Evolutionary conservation across 2,888 invertebrate genomes (phyloP).

Genomic region (Caenorhabditis angaria): DNA sequence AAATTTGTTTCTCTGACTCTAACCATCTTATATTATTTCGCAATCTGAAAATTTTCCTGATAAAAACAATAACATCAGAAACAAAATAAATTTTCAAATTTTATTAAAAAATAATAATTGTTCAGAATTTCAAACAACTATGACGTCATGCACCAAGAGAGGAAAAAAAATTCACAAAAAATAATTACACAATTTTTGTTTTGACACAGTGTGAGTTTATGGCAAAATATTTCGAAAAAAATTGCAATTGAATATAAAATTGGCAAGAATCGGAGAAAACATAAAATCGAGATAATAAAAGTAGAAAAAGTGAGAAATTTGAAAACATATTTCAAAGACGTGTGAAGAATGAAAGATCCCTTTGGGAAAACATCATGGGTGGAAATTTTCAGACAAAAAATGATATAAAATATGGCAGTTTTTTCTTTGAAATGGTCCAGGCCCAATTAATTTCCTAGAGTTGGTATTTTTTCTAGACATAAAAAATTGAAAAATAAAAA

Average conservation of each 20-base stretch:
- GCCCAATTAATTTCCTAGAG: slow-evolving; percentile 23
- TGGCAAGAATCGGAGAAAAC: slow-evolving; percentile 27
- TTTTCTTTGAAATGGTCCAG: slow-evolving; percentile 17
- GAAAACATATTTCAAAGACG: slow-evolving; percentile 9
- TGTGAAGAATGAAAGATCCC: slow-evolving; percentile 22
- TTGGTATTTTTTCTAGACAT: slow-evolving; percentile 5
- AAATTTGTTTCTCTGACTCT: too few species aligned
- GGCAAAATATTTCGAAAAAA: background rate
- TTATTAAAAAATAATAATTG: background rate
- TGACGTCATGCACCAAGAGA: background rate
- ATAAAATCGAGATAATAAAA: slow-evolving; percentile 26
- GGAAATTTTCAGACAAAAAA: background rate
- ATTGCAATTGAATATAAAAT: slow-evolving; percentile 12
- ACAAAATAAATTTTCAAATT: background rate
- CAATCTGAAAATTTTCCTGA: too few species aligned
- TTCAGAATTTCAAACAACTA: slow-evolving; percentile 2
- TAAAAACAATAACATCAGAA: background rate
- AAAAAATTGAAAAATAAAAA: slow-evolving; percentile 4
- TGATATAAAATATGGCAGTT: background rate
- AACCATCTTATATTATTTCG: too few species aligned
- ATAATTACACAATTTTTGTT: background rate
- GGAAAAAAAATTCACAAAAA: too few species aligned
- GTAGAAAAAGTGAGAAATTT: slow-evolving; percentile 11
- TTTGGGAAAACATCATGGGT: slow-evolving; percentile 23
- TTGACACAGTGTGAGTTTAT: background rate